phyloP scores from a whole-genome alignment of 2,888 invertebrate genomes.

The Folsomia candida region DNA sequence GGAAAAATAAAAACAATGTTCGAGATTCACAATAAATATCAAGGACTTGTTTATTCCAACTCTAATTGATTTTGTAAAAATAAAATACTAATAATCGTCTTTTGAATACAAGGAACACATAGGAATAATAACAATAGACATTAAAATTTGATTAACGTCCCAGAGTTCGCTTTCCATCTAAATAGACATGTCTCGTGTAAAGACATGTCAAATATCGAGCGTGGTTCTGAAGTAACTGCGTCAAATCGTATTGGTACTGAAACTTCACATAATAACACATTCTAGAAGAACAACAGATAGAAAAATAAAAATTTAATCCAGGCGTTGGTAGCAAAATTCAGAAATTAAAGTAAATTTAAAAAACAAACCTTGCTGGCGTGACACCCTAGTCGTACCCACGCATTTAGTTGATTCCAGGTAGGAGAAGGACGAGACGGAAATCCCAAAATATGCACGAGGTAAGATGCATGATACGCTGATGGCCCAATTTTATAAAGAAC shows the following conservation, averaged over 20 bases:
- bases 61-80: not conserved
- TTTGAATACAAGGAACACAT: constrained; percentile 2
- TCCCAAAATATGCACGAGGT: constrained; percentile 44
- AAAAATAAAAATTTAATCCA: no score
- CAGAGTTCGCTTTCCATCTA: constrained; percentile 35
- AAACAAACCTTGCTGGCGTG: constrained; percentile 40
- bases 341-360: not conserved
- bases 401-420: constrained; percentile 43
- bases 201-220: constrained; percentile 42
- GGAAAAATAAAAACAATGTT: not conserved
- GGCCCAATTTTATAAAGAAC: constrained; percentile 48
- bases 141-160: not conserved
- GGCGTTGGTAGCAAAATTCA: not conserved
- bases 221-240: constrained; percentile 36
- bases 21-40: not conserved
- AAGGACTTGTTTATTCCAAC: constrained; percentile 1
- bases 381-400: constrained; percentile 41
- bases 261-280: constrained; percentile 44
- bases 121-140: not conserved
- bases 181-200: constrained; percentile 38
- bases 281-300: constrained; percentile 23
- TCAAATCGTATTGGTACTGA: constrained; percentile 37
- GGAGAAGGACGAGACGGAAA: constrained; percentile 35
- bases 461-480: constrained; percentile 41
- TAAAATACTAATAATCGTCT: not conserved